Percentiles rank a stretch among this genome's conserved stretches.
Conservation (phyloP, 1,140 invertebrate species). For the Pseudomyrmex cubaensis region DNA sequence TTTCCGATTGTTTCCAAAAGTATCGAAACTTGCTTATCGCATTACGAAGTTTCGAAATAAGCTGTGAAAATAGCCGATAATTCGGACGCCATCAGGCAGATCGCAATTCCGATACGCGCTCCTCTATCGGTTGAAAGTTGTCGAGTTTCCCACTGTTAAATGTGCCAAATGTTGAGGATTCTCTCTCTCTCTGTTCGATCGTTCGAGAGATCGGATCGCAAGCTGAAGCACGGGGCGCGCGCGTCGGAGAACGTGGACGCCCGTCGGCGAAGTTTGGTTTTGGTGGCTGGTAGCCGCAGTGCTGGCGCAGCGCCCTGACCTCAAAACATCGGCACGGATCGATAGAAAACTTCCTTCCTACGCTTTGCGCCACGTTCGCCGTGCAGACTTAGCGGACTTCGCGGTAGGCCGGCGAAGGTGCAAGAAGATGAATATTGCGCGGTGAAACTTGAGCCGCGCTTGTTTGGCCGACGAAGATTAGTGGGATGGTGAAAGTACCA, state of each 20-base stretch:
- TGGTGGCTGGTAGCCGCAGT: slow-evolving; percentile 76
- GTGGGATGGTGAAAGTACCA: slow-evolving; percentile 5
- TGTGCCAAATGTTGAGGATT: too few species aligned
- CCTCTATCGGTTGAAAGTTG: background rate
- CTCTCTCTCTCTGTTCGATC: background rate
- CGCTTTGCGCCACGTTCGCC: slow-evolving; percentile 68
- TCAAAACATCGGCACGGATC: slow-evolving; percentile 78
- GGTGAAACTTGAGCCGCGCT: slow-evolving; percentile 26
- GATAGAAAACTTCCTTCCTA: slow-evolving; percentile 81
- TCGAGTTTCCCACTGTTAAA: background rate
- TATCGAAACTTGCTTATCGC: too few species aligned
- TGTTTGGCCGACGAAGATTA: slow-evolving; percentile 34
- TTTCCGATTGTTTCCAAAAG: too few species aligned
- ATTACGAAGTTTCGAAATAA: too few species aligned
- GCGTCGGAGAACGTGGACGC: slow-evolving; percentile 39
- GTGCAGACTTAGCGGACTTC: slow-evolving; percentile 58
- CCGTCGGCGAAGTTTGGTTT: slow-evolving; percentile 60
- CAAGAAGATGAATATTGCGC: slow-evolving; percentile 66
- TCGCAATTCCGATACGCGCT: background rate
- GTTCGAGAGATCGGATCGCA: slow-evolving; percentile 30
- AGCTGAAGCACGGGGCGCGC: background rate
- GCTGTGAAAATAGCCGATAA: too few species aligned
- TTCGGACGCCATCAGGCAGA: background rate
- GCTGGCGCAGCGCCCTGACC: slow-evolving; percentile 81
- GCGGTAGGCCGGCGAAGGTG: slow-evolving; percentile 37